Evolutionary conservation across 1,140 invertebrate species (phyloP).

Genomic region (Condylostylus longicornis): DNA sequence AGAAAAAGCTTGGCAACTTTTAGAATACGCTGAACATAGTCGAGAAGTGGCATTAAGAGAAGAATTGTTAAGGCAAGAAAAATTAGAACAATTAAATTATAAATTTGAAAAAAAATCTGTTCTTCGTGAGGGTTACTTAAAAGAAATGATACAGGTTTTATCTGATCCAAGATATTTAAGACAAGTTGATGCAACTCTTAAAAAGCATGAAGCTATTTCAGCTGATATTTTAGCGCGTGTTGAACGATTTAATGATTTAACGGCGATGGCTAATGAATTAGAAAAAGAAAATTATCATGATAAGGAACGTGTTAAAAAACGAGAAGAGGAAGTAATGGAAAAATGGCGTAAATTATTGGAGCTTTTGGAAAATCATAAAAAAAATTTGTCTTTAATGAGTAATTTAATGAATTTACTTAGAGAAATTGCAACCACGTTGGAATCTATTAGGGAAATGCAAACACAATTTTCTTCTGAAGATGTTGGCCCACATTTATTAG

Average conservation of each 20-base stretch:
- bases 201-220: slow-evolving; percentile 96
- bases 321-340: slow-evolving; percentile 73
- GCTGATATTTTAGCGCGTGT: slow-evolving; percentile 91
- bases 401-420: slow-evolving; percentile 70
- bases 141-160: slow-evolving; percentile 95
- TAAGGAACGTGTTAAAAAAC: slow-evolving; percentile 61
- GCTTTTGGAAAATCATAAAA: slow-evolving; percentile 72
- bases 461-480: slow-evolving; percentile 73
- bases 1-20: slow-evolving; percentile 77
- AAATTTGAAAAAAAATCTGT: slow-evolving; percentile 80
- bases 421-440: slow-evolving; percentile 80
- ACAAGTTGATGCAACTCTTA: slow-evolving; percentile 92
- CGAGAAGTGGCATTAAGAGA: slow-evolving; percentile 83
- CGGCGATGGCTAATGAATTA: slow-evolving; percentile 79
- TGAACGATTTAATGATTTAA: slow-evolving; percentile 86
- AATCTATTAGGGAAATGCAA: slow-evolving; percentile 67
- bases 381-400: slow-evolving; percentile 58
- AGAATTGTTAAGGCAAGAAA: slow-evolving; percentile 82
- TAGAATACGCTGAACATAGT: slow-evolving; percentile 89
- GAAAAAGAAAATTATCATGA: slow-evolving; percentile 85
- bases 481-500: slow-evolving; percentile 78
- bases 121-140: slow-evolving; percentile 64
- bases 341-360: slow-evolving; percentile 77
- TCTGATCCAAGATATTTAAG: slow-evolving; percentile 80
- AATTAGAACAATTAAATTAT: slow-evolving; percentile 86